Conservation (phyloP, 2,113 vertebrate species). For the Neodontobutis hainanensis region DNA sequence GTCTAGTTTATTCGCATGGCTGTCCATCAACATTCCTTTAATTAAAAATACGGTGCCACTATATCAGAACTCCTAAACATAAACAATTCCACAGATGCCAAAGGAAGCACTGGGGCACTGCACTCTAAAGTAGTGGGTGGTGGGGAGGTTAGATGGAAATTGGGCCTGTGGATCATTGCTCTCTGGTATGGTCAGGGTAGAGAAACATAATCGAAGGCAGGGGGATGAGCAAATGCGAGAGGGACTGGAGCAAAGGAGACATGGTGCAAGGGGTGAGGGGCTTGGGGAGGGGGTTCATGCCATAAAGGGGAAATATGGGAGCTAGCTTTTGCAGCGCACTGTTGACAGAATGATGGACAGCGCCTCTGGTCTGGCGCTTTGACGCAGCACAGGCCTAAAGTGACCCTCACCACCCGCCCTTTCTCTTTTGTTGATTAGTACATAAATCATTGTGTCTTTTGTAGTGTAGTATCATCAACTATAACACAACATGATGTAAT, state of each 20-base stretch:
- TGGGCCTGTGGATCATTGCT: slow-evolving; percentile 12
- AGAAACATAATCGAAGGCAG: slow-evolving; percentile 61
- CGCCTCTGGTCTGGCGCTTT: slow-evolving; percentile 62
- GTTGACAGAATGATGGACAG: slow-evolving; percentile 72
- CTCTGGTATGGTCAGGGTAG: slow-evolving; percentile 35
- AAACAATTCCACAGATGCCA: slow-evolving; percentile 71
- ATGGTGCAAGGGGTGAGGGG: slow-evolving; percentile 37
- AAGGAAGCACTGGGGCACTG: slow-evolving; percentile 11
- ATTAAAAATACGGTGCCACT: slow-evolving; percentile 63
- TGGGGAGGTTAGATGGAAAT: not conserved
- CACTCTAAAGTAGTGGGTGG: slow-evolving; percentile 15
- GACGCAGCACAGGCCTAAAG: slow-evolving; percentile 41
- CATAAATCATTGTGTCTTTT: slow-evolving; percentile 48
- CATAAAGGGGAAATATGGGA: slow-evolving; percentile 58
- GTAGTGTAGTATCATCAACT: not conserved
- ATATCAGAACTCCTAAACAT: slow-evolving; percentile 67
- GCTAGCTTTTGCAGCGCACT: slow-evolving; percentile 46
- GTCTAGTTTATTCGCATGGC: not conserved
- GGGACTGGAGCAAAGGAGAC: slow-evolving; percentile 48
- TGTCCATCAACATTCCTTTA: slow-evolving; percentile 64
- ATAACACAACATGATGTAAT: not conserved
- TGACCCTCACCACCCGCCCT: slow-evolving; percentile 17
- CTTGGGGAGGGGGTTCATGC: slow-evolving; percentile 35
- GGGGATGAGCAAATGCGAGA: slow-evolving; percentile 57
- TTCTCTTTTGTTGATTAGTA: slow-evolving; percentile 47